Conservation (phyloP, 2,888 invertebrate genomes). For the Rotaria socialis region DNA sequence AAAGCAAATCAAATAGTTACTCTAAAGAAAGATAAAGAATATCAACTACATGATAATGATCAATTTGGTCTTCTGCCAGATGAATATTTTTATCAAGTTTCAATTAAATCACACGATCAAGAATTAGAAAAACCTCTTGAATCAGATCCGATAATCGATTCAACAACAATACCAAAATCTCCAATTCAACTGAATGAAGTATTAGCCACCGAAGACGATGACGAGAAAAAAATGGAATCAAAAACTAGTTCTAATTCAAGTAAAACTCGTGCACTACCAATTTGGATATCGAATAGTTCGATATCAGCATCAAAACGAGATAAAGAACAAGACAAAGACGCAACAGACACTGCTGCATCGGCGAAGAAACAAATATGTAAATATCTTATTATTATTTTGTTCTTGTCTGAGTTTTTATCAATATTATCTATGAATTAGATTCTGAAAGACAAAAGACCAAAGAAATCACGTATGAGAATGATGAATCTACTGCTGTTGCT, state of each 20-base stretch:
- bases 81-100: conserved; percentile 4
- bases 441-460: background rate
- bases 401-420: background rate
- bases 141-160: too few species aligned
- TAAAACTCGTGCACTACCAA: background rate
- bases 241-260: background rate
- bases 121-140: background rate
- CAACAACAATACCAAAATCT: background rate
- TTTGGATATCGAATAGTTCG: background rate
- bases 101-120: background rate
- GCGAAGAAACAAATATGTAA: background rate
- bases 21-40: background rate
- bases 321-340: background rate
- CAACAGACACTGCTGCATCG: background rate
- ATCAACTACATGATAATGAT: conserved; percentile 4
- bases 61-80: conserved; percentile 34
- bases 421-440: background rate
- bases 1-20: conserved; percentile 7
- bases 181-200: background rate
- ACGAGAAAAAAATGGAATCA: background rate
- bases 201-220: background rate
- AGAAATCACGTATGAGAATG: background rate
- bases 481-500: background rate
- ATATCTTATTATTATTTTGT: background rate
- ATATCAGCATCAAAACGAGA: background rate